phyloP scores from a whole-genome alignment of 2,113 vertebrate species.

The Natator depressus region DNA sequence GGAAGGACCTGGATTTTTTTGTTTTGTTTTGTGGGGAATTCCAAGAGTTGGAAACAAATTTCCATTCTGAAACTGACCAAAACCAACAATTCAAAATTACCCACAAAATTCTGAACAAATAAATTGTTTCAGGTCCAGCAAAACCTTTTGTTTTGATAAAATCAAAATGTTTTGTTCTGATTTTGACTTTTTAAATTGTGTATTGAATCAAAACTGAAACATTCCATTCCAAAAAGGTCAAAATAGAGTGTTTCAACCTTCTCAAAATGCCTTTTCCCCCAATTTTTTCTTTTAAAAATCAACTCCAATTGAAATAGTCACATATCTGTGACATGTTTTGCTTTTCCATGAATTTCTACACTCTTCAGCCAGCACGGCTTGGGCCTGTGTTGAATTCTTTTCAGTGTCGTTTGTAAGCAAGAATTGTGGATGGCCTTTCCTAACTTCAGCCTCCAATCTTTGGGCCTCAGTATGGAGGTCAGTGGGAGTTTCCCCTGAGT shows the following conservation, averaged over 20 bases:
- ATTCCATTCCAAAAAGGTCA: not conserved
- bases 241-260: not conserved
- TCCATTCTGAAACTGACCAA: no score
- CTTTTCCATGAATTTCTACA: no score
- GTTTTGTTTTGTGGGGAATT: not conserved
- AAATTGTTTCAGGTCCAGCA: no score
- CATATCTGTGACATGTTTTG: no score
- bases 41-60: no score
- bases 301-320: not conserved
- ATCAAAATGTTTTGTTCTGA: not conserved
- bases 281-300: not conserved
- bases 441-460: not conserved
- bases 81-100: no score
- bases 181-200: no score
- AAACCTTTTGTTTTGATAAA: no score
- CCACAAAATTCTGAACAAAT: no score
- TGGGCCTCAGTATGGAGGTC: not conserved
- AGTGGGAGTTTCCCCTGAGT: not conserved
- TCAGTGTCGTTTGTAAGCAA: not conserved
- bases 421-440: not conserved
- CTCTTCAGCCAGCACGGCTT: no score
- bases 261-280: no score
- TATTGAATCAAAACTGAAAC: not conserved
- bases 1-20: not conserved
- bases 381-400: not conserved